Evolutionary conservation across 2,888 invertebrate species (phyloP).

Genomic region (Melitaea athalia): DNA sequence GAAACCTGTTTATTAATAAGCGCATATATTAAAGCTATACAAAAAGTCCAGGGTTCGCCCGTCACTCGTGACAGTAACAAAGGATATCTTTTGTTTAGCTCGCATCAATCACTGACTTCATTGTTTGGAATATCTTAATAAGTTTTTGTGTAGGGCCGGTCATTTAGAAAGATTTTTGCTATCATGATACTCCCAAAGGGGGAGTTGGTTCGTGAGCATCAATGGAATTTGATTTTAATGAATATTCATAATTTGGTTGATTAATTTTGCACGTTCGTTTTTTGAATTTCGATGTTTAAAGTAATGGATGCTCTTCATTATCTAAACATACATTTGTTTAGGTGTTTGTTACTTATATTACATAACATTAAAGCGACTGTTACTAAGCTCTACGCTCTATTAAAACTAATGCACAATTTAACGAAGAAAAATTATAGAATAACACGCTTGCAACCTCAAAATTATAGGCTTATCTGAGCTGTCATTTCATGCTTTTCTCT

Average conservation of each 20-base stretch:
- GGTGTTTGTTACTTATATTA: too few species aligned
- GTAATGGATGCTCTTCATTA: not conserved
- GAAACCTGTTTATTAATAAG: slow-evolving; percentile 73
- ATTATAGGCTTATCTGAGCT: slow-evolving; percentile 18
- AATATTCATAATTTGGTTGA: slow-evolving; percentile 12
- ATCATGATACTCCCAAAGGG: slow-evolving; percentile 53
- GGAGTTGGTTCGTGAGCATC: slow-evolving; percentile 35
- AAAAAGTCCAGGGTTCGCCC: slow-evolving; percentile 52
- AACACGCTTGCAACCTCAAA: slow-evolving; percentile 31
- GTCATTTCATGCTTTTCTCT: slow-evolving; percentile 25
- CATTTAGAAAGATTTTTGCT: slow-evolving; percentile 77
- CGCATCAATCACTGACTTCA: slow-evolving; percentile 73
- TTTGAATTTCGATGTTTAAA: not conserved
- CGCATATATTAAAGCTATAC: slow-evolving; percentile 63
- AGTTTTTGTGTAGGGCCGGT: slow-evolving; percentile 76
- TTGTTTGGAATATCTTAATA: slow-evolving; percentile 80
- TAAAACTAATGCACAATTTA: not conserved
- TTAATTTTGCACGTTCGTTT: not conserved
- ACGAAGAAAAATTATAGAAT: not conserved
- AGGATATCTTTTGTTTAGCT: slow-evolving; percentile 69
- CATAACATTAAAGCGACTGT: too few species aligned
- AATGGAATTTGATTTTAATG: slow-evolving; percentile 17
- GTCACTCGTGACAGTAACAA: slow-evolving; percentile 63
- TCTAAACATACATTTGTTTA: too few species aligned
- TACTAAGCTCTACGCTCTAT: too few species aligned